Evolutionary conservation across 2,113 vertebrate genomes (phyloP), one percentile per base, ranked within the genome.

Genomic region (Pelecanus crispus): DNA sequence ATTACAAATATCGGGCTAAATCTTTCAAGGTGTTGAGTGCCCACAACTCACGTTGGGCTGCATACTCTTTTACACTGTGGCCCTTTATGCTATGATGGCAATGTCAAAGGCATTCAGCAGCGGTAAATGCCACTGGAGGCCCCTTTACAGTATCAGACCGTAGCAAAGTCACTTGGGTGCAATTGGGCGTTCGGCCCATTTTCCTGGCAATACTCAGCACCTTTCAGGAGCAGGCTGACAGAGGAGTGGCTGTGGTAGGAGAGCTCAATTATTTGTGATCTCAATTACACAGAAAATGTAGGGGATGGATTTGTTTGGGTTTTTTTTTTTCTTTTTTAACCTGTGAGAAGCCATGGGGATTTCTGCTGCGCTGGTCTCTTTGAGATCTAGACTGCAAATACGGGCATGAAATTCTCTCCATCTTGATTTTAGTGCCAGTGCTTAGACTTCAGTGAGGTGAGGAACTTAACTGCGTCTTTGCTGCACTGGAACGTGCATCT

Each of bases 11-110:
- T 62, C 79, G 2, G 86, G 72, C 80, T 29, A 4, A 90, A 86
- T 84, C 95, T 94, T 77, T 61, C 74, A 80, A 74, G 62, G 94
- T 84, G 85, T 45, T 86, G 83, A 93, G 88, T 67, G 75, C 65
- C 84, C 63, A n/a, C 71, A 36, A 5, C 56, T 89, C 62, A 21
- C 0, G 3, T 17, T 58, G 90, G 83, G 38, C 86, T 81, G 86
- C 55, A 49, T 45, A 6, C 26, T 83, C n/a, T 53, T 84, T 85
- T 88, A 68, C 67, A 44, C 91, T 84, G 53, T 75, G 87, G 59
- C 65, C 67, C 80, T 81, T 91, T 44, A 44, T 87, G 84, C 40
- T 61, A 1, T 1, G 1, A 28, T 36, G 70, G 78, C 38, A 68
- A 28, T 17, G 50, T 42, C 79, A 71, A 26, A 83, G 94, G 55